Conservation (phyloP, 2,113 vertebrate genomes). For the Sinocyclocheilus anophthalmus region DNA sequence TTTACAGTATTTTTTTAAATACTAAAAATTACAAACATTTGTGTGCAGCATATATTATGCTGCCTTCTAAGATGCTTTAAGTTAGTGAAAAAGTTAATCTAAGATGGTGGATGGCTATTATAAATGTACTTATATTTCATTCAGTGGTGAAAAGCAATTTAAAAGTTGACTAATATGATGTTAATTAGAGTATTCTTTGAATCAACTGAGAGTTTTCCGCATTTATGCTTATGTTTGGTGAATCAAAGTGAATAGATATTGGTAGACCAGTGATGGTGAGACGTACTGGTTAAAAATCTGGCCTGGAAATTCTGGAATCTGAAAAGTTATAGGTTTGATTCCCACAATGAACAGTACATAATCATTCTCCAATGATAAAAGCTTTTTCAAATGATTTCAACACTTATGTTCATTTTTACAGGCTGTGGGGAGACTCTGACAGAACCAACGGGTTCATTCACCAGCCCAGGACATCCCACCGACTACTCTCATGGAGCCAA, state of each 20-base stretch:
- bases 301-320: background rate
- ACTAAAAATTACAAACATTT: no score
- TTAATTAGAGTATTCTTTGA: background rate
- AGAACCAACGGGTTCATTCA: slow-evolving; percentile 75
- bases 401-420: slow-evolving; percentile 52
- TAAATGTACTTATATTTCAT: no score
- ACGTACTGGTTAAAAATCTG: no score
- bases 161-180: no score
- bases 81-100: no score
- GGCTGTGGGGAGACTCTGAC: slow-evolving; percentile 84
- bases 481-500: slow-evolving; percentile 86
- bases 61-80: no score
- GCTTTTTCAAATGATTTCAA: background rate
- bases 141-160: background rate
- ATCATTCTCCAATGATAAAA: background rate
- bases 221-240: background rate
- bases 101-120: background rate
- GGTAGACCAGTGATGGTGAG: background rate
- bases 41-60: no score
- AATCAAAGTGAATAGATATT: no score
- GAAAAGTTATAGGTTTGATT: background rate
- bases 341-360: background rate
- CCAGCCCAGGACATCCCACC: slow-evolving; percentile 83
- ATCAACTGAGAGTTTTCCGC: background rate
- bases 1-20: no score